Evolutionary conservation across 2,113 vertebrate species (phyloP).

Genomic region (Callorhinus ursinus): DNA sequence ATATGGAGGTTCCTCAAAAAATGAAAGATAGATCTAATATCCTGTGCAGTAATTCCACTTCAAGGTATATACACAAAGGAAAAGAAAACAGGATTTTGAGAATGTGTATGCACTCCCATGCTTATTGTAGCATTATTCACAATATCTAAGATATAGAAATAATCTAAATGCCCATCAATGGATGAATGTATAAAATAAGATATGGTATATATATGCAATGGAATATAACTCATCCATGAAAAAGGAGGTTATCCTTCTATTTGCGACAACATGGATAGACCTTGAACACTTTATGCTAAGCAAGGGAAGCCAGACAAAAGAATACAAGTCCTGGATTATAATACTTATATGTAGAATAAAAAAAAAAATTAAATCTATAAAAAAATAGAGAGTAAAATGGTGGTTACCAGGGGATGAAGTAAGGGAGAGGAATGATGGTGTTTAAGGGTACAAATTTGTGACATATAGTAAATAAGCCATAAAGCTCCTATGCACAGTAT

Average conservation of each 20-base stretch:
- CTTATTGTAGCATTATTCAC: neutral
- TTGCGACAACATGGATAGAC: neutral
- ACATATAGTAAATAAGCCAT: neutral
- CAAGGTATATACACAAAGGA: neutral
- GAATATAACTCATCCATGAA: neutral
- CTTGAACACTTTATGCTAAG: neutral
- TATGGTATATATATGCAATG: neutral
- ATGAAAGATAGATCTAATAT: neutral
- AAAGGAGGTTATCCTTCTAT: neutral
- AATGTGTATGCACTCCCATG: neutral
- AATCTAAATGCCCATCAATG: neutral
- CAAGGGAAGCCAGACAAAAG: neutral
- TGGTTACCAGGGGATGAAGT: neutral
- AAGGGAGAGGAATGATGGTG: neutral
- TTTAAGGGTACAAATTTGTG: neutral
- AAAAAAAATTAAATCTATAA: neutral
- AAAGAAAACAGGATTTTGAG: neutral
- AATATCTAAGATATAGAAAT: neutral
- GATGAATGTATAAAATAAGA: neutral
- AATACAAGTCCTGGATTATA: neutral
- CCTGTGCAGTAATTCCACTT: neutral
- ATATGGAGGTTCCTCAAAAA: neutral
- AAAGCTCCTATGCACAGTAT: neutral
- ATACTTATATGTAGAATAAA: neutral
- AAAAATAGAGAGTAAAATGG: neutral